Evolutionary conservation across 2,113 vertebrate species (phyloP).

Genomic region (Pyrgilauda ruficollis): DNA sequence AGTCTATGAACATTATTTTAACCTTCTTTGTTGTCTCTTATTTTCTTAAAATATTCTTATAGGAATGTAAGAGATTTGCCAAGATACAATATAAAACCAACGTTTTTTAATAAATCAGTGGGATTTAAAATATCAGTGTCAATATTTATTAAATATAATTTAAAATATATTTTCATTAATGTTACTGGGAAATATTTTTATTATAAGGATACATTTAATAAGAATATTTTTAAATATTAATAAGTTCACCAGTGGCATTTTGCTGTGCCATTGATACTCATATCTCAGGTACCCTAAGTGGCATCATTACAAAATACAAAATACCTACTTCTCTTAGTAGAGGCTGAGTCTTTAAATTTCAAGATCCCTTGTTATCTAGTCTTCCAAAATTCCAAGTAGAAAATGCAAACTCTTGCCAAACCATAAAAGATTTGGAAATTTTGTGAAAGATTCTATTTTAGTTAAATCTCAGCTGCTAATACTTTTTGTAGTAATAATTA

Average conservation of each 20-base stretch:
- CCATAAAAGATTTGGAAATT: neutral
- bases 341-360: neutral
- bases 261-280: neutral
- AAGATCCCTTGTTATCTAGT: neutral
- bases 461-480: neutral
- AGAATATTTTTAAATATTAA: neutral
- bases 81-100: neutral
- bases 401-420: neutral
- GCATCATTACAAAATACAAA: neutral
- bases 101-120: neutral
- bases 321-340: neutral
- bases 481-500: neutral
- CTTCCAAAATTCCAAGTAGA: neutral
- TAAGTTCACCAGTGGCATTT: neutral
- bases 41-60: neutral
- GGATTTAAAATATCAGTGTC: neutral
- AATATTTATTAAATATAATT: neutral
- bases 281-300: neutral
- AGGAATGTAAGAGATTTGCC: neutral
- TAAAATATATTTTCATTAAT: neutral
- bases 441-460: neutral
- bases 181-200: neutral
- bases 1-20: neutral
- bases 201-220: neutral
- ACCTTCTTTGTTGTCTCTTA: neutral